Conservation (phyloP, 1,140 invertebrate species). For the Psix sp. region DNA sequence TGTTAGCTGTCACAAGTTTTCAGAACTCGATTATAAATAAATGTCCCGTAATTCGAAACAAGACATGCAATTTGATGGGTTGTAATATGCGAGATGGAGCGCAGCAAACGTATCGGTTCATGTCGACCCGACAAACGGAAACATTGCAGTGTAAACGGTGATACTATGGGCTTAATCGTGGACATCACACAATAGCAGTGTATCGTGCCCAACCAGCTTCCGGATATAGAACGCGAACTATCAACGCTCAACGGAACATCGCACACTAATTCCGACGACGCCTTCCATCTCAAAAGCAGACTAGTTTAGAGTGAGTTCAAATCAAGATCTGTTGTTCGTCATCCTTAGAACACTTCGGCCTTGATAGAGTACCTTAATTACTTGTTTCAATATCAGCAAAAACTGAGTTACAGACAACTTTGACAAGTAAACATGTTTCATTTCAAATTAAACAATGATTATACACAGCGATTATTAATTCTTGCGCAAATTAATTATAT, state of each 20-base stretch:
- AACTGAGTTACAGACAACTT: too few species aligned
- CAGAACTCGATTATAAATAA: too few species aligned
- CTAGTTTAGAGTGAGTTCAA: slow-evolving; percentile 39
- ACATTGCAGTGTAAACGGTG: slow-evolving; percentile 47
- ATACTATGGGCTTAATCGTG: slow-evolving; percentile 51
- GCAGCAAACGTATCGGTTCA: slow-evolving; percentile 47
- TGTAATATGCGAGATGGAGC: slow-evolving; percentile 46
- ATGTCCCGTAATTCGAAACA: slow-evolving; percentile 43
- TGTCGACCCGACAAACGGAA: slow-evolving; percentile 47
- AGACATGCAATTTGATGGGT: slow-evolving; percentile 50
- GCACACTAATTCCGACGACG: slow-evolving; percentile 31
- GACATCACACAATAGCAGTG: slow-evolving; percentile 43
- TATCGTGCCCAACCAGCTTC: slow-evolving; percentile 40
- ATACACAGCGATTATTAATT: too few species aligned
- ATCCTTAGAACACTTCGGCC: too few species aligned
- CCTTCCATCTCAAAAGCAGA: slow-evolving; percentile 48
- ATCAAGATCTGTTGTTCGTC: slow-evolving; percentile 42
- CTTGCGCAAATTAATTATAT: too few species aligned
- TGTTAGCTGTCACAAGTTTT: too few species aligned
- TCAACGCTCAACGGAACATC: slow-evolving; percentile 17
- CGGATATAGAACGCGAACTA: slow-evolving; percentile 19
- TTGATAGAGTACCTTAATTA: too few species aligned
- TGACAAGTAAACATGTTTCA: too few species aligned
- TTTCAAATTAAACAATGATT: too few species aligned
- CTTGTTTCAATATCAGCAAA: too few species aligned